Conservation (phyloP, 2,797 vertebrate species). For the Sebastes kiyomatsui region DNA sequence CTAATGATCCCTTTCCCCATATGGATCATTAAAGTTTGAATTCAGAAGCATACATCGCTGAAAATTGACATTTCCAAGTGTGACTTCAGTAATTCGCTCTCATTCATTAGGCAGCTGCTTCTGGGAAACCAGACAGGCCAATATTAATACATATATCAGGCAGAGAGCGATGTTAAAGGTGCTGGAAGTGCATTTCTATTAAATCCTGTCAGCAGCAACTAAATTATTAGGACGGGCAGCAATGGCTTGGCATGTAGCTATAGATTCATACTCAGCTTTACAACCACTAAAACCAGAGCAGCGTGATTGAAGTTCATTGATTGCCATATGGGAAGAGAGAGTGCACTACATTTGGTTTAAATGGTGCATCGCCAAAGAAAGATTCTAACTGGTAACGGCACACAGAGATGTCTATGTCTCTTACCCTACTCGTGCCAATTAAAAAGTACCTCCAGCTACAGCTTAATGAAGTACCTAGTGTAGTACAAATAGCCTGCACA, state of each 20-base stretch:
- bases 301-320: slow-evolving; percentile 33
- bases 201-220: slow-evolving; percentile 51
- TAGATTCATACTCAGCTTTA: slow-evolving; percentile 47
- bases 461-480: slow-evolving; percentile 50
- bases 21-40: slow-evolving; percentile 8
- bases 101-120: slow-evolving; percentile 25
- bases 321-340: slow-evolving; percentile 1
- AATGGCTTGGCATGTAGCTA: slow-evolving; percentile 5
- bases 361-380: background rate
- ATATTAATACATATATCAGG: slow-evolving; percentile 53
- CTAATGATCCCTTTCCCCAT: background rate
- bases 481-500: background rate
- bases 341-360: slow-evolving; percentile 12
- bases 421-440: slow-evolving; percentile 36
- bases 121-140: slow-evolving; percentile 18
- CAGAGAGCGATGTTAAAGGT: slow-evolving; percentile 34
- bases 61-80: background rate
- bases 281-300: slow-evolving; percentile 33
- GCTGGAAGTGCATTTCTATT: slow-evolving; percentile 67
- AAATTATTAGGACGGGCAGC: slow-evolving; percentile 53
- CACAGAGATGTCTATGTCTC: background rate
- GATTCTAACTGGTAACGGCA: background rate
- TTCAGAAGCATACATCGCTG: background rate
- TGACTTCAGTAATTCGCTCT: background rate
- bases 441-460: slow-evolving; percentile 50